phyloP scores from a whole-genome alignment of 2,888 invertebrate species.

The Tortricodes alternella region DNA sequence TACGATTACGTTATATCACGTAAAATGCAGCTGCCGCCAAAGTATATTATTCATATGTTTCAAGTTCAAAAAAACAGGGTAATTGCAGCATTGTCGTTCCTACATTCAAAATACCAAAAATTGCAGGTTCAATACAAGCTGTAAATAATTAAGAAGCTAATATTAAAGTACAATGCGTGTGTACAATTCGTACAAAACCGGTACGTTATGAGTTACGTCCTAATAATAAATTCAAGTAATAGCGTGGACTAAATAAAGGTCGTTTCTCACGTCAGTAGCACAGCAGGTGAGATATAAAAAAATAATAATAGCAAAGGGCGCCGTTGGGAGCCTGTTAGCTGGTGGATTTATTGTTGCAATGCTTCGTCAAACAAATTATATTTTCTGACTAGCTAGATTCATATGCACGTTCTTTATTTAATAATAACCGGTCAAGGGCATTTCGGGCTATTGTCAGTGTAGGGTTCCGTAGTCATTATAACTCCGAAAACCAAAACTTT shows the following conservation, averaged over 20 bases:
- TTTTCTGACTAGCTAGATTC: background rate
- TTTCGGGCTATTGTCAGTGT: no score
- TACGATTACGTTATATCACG: no score
- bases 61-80: no score
- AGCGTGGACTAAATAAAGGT: conserved; percentile 41
- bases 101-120: no score
- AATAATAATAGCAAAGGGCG: conserved; percentile 37
- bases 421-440: no score
- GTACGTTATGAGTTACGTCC: conserved; percentile 9
- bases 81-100: no score
- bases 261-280: conserved; percentile 52
- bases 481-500: no score
- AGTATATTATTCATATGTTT: no score
- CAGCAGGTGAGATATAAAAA: conserved; percentile 54
- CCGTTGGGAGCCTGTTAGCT: conserved; percentile 42
- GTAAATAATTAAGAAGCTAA: background rate
- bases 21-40: no score
- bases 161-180: conserved; percentile 1
- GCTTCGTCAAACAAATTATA: background rate
- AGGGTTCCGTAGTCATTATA: no score
- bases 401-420: conserved; percentile 23
- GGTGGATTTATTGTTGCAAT: conserved; percentile 31
- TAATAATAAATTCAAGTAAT: conserved; percentile 37
- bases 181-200: conserved; percentile 4
- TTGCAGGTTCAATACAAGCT: background rate